A percentile compares a stretch with the other conserved stretches of the same genome.
These are phyloP conservation scores for Pteronotus mesoamericanus DNA, from an alignment of 2,797 vertebrate genomes.

Conservation along the genomic window DNA sequence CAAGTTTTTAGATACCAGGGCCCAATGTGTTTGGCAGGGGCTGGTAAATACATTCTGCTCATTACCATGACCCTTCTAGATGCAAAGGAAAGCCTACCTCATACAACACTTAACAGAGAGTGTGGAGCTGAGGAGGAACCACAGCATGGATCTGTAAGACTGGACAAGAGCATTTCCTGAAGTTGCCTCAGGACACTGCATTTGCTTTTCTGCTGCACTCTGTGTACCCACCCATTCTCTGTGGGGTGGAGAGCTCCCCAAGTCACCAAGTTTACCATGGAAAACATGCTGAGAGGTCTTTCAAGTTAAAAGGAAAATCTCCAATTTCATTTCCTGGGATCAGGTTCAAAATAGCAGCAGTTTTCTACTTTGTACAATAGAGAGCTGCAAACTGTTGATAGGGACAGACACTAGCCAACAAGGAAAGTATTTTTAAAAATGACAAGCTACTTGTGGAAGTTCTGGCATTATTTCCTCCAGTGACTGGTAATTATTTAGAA, in stretches of 20 bases:
- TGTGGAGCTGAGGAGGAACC: neutral
- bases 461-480: neutral
- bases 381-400: neutral
- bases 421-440: neutral
- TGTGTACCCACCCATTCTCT: neutral
- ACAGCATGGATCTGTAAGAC: neutral
- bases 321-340: neutral
- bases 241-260: neutral
- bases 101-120: neutral
- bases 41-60: neutral
- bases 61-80: neutral
- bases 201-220: neutral
- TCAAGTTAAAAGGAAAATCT: neutral
- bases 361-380: neutral
- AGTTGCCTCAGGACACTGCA: too few relatives aligned
- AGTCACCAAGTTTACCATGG: neutral
- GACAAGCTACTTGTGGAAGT: neutral
- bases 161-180: neutral
- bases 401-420: neutral
- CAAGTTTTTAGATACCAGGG: neutral
- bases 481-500: neutral
- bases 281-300: neutral
- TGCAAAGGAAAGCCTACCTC: neutral
- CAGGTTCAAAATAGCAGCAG: neutral
- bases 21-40: rapidly evolving